Percentiles rank a stretch among this genome's conserved stretches.
phyloP scores from a whole-genome alignment of 2,113 vertebrate genomes.

The Clupea harengus region DNA sequence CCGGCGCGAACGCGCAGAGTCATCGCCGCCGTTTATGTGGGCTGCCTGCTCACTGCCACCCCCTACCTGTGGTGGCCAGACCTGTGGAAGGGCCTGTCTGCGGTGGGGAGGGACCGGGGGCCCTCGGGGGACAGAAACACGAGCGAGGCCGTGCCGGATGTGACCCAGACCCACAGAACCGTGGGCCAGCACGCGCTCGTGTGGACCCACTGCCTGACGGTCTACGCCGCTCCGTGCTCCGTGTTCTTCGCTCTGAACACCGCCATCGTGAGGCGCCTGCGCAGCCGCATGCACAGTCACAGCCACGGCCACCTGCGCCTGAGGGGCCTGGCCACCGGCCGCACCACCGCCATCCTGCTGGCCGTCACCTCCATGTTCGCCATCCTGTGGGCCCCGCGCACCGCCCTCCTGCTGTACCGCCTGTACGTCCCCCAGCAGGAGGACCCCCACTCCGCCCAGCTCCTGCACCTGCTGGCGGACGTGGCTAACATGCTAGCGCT shows the following conservation, averaged over 20 bases:
- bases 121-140: background rate
- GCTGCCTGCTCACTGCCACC: conserved; percentile 86
- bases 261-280: conserved; percentile 86
- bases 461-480: conserved; percentile 84
- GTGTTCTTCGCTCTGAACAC: conserved; percentile 94
- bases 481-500: conserved; percentile 93
- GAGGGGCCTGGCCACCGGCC: conserved; percentile 90
- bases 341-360: conserved; percentile 92
- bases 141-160: background rate
- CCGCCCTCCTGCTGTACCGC: conserved; percentile 90
- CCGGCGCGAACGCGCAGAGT: conserved; percentile 89
- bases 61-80: conserved; percentile 99
- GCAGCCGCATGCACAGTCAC: conserved; percentile 71
- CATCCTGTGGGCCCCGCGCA: conserved; percentile 89
- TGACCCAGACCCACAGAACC: conserved; percentile 44
- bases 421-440: conserved; percentile 82
- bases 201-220: conserved; percentile 91
- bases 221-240: conserved; percentile 91
- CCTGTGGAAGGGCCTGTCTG: conserved; percentile 80
- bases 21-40: conserved; percentile 84
- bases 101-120: background rate
- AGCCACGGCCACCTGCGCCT: conserved; percentile 78
- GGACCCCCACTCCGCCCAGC: conserved; percentile 76
- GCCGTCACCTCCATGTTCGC: conserved; percentile 94
- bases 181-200: conserved; percentile 86